Base-by-base conservation (phyloP, 2,113 vertebrate species). In the Orthochromis indermauri region DNA sequence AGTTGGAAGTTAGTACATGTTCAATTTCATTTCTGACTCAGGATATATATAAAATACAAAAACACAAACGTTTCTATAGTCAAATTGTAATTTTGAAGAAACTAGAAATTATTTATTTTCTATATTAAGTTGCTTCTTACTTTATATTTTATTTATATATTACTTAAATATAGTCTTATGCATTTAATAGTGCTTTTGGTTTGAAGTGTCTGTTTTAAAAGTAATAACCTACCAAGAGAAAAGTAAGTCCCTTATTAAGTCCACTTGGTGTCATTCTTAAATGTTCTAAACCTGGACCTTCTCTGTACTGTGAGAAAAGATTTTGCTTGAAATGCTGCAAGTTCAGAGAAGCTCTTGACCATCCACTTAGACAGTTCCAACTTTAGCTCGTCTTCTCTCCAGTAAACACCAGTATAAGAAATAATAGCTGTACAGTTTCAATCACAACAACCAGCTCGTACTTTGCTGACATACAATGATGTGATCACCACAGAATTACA, bases 271-370 rank as follows among this genome's bases (percentile, higher is more conserved):
- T 7, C 42, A 49, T 31, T 76, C 12, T 8, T 47, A 45, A 76
- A 76, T 47, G 14, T 37, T 66, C 4, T 68, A 31, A 78, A 78
- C 5, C 42, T 76, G 42, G 4, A 47, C 13, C 40, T 45, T n/a
- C 37, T 45, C 21, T 26, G 21, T 26, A 11, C 21, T 11, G 24
- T 26, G 21, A 0, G 21, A 19, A 78, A 78, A 1, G 0, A 12
- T 45, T 73, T 28, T 24, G 1, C 40, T 28, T 76, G 8, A 76
- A 76, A 28, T 45, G 37, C n/a, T 45, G 13, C 21, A 10, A 4
- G 9, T 28, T 76, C 10, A 28, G 42, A 76, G 24, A 76, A 0
- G 14, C 16, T 76, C 42, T 0, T 76, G 24, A 28, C 0, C 24
- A 47, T 11, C 37, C 13, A 17, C 37, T 47, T 47, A 28, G 42